A percentile compares a stretch with the other conserved stretches of the same genome.
phyloP scores from a whole-genome alignment of 2,797 vertebrate genomes.

The Acestrorhynchus altus region DNA sequence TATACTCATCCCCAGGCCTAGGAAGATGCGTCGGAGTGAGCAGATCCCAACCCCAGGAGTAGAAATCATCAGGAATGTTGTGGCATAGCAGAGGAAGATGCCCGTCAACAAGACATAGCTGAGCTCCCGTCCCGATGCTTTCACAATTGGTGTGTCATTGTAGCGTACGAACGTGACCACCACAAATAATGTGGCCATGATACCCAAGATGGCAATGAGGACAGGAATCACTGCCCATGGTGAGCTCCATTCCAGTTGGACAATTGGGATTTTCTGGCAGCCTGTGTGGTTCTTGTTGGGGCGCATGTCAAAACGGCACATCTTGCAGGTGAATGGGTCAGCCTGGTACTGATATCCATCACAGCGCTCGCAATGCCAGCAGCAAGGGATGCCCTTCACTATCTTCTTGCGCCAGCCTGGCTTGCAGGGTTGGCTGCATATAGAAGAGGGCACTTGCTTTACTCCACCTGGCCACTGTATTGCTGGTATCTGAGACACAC shows the following conservation, averaged over 20 bases:
- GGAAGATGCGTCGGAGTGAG: slow-evolving; percentile 91
- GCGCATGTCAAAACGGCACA: slow-evolving; percentile 91
- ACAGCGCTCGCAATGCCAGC: slow-evolving; percentile 97
- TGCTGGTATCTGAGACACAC: slow-evolving; percentile 78
- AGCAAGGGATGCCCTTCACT: slow-evolving; percentile 96
- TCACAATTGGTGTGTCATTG: slow-evolving; percentile 97
- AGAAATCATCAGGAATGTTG: slow-evolving; percentile 97
- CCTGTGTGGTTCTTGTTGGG: slow-evolving; percentile 94
- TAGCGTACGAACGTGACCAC: slow-evolving; percentile 94
- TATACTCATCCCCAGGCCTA: slow-evolving; percentile 97
- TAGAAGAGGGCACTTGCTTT: slow-evolving; percentile 88
- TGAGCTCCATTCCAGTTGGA: slow-evolving; percentile 96
- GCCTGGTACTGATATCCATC: slow-evolving; percentile 97
- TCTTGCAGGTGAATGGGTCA: slow-evolving; percentile 92
- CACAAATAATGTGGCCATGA: slow-evolving; percentile 92
- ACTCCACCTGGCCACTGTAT: slow-evolving; percentile 92
- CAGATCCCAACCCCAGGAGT: slow-evolving; percentile 91
- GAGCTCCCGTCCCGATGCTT: slow-evolving; percentile 94
- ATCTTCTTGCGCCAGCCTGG: slow-evolving; percentile 94
- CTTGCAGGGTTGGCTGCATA: slow-evolving; percentile 95
- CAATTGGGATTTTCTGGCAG: slow-evolving; percentile 92
- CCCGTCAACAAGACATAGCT: slow-evolving; percentile 96
- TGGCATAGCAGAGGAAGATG: slow-evolving; percentile 97
- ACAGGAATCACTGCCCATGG: slow-evolving; percentile 96
- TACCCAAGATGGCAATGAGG: slow-evolving; percentile 90